These are phyloP conservation scores for Rhipidura dahli DNA, from an alignment of 2,113 vertebrate genomes.

Conservation along the genomic window DNA sequence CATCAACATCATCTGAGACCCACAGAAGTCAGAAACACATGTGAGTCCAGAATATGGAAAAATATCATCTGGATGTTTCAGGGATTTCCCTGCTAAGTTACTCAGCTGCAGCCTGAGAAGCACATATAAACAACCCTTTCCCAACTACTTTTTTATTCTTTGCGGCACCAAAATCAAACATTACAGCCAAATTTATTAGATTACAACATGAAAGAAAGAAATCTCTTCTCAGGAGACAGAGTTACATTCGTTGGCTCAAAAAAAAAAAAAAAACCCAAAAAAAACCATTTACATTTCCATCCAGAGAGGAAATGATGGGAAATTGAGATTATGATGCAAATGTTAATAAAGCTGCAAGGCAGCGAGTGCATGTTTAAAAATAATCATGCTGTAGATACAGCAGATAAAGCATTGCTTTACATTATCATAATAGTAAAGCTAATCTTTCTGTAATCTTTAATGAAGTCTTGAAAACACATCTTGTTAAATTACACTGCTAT, in stretches of 20 bases:
- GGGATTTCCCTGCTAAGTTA: neutral
- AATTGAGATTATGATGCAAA: neutral
- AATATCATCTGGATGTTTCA: neutral
- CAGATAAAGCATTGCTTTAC: neutral
- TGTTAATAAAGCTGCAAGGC: neutral
- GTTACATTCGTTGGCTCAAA: neutral
- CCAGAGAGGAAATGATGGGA: neutral
- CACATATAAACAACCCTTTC: neutral
- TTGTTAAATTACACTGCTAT: neutral
- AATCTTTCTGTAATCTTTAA: neutral
- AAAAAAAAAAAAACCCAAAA: neutral
- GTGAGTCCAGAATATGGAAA: neutral
- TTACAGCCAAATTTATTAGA: neutral
- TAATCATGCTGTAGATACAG: neutral
- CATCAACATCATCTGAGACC: neutral
- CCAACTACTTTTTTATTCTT: neutral
- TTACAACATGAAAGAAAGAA: neutral
- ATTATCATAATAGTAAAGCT: neutral
- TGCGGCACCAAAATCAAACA: neutral
- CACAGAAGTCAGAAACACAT: neutral
- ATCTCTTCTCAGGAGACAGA: neutral
- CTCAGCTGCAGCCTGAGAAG: neutral
- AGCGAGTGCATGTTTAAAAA: neutral
- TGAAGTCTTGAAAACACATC: neutral
- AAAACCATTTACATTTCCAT: neutral